phyloP scores from a whole-genome alignment of 1,140 invertebrate genomes.

The Drosophila teissieri region DNA sequence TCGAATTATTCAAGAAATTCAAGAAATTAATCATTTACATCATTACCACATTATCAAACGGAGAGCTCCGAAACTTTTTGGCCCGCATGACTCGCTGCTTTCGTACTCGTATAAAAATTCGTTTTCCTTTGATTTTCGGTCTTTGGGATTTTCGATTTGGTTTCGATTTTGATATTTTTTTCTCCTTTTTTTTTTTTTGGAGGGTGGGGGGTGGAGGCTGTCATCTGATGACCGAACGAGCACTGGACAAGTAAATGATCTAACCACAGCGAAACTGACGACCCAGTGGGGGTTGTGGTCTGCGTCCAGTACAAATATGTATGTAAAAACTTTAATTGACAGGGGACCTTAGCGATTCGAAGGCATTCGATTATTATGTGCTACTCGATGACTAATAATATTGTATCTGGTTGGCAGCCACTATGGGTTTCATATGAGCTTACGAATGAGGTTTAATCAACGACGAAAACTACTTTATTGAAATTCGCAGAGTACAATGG shows the following conservation, averaged over 20 bases:
- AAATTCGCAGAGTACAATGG: neutral
- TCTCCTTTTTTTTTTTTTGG: neutral
- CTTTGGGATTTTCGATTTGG: no score
- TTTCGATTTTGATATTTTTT: constrained; percentile 1
- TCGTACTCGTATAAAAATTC: constrained; percentile 20
- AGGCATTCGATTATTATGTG: constrained; percentile 31
- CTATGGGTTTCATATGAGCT: no score
- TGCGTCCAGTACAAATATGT: constrained; percentile 3
- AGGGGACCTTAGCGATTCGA: constrained; percentile 24
- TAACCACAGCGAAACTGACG: constrained; percentile 26
- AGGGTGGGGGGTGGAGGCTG: constrained; percentile 35
- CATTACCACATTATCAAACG: constrained; percentile 63
- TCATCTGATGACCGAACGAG: constrained; percentile 28
- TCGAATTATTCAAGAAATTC: constrained; percentile 59
- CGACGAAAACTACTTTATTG: neutral
- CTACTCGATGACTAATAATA: constrained; percentile 29
- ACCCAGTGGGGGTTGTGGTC: constrained; percentile 39
- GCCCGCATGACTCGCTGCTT: constrained; percentile 58
- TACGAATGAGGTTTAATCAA: neutral
- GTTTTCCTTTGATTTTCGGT: constrained; percentile 24
- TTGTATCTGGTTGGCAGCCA: constrained; percentile 8
- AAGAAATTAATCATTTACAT: constrained; percentile 73
- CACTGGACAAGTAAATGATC: constrained; percentile 26
- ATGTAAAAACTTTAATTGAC: constrained; percentile 28
- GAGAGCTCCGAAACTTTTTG: constrained; percentile 3